Percentiles rank a stretch among this genome's conserved stretches.
phyloP scores from a whole-genome alignment of 2,797 vertebrate genomes.

The Passerculus sandwichensis region DNA sequence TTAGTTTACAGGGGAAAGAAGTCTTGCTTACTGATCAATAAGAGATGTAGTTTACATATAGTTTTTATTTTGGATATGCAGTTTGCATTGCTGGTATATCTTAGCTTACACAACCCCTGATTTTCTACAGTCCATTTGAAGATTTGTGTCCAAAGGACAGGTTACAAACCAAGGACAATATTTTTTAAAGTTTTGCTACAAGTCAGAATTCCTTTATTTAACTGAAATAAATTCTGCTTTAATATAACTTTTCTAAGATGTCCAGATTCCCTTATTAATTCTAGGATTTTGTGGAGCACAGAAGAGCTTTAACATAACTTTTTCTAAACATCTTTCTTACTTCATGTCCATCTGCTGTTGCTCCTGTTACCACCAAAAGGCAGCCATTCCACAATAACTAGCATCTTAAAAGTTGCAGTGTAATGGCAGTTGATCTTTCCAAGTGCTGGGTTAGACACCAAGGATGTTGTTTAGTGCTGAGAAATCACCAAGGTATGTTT shows the following conservation, averaged over 20 bases:
- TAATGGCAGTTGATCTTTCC: not conserved
- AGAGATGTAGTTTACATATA: not conserved
- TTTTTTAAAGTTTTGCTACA: not conserved
- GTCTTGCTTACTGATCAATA: not conserved
- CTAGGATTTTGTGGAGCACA: not conserved
- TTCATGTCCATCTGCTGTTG: not conserved
- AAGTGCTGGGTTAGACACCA: not conserved
- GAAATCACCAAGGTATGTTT: not conserved
- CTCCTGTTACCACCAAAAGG: not conserved
- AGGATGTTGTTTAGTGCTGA: not conserved
- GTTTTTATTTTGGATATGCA: not conserved
- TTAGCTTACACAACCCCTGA: not conserved
- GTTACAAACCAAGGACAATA: not conserved
- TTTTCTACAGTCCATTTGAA: not conserved
- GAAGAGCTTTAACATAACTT: not conserved
- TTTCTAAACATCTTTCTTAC: not conserved
- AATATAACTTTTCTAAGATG: not conserved
- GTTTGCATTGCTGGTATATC: not conserved
- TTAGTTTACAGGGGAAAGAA: not conserved
- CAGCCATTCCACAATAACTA: not conserved
- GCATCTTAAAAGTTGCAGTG: not conserved
- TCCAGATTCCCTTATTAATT: not conserved
- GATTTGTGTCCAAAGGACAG: not conserved
- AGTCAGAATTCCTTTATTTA: not conserved
- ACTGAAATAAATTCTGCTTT: not conserved